These are phyloP conservation scores for Zaprionus vittiger DNA, from an alignment of 1,140 invertebrate genomes.

Conservation along the genomic window DNA sequence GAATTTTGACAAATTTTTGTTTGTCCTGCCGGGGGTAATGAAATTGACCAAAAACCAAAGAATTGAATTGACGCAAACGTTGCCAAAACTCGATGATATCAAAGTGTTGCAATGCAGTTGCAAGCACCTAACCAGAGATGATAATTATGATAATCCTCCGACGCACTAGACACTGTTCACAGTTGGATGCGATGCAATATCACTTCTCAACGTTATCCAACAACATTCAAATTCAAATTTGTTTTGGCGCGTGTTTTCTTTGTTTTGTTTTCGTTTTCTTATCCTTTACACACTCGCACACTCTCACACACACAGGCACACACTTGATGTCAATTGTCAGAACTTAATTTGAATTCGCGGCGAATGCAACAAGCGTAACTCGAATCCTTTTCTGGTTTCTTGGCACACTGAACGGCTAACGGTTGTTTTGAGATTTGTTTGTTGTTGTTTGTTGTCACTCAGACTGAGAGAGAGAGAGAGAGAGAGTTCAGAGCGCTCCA, in stretches of 20 bases:
- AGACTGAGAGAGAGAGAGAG: neutral
- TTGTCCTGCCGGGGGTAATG: constrained; percentile 58
- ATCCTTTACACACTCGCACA: neutral
- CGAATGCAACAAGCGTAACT: constrained; percentile 50
- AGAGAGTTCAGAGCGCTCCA: constrained; percentile 54
- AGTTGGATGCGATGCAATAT: no score
- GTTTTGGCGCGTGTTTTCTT: constrained; percentile 44
- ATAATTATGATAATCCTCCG: constrained; percentile 26
- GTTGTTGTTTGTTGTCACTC: constrained; percentile 33
- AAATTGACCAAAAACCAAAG: constrained; percentile 68
- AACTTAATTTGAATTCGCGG: constrained; percentile 18
- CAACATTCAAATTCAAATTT: constrained; percentile 20
- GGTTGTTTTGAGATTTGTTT: constrained; percentile 36
- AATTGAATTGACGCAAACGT: constrained; percentile 64
- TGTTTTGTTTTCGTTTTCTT: constrained; percentile 4
- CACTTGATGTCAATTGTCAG: neutral
- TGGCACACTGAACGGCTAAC: constrained; percentile 53
- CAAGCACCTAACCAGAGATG: neutral
- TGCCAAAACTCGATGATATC: constrained; percentile 76
- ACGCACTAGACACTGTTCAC: constrained; percentile 69
- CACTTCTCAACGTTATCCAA: neutral
- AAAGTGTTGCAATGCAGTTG: constrained; percentile 55
- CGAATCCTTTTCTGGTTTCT: constrained; percentile 1
- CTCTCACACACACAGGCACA: neutral
- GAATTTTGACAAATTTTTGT: constrained; percentile 83